Base-by-base conservation (phyloP, 2,888 invertebrate genomes). In the Drosophila kuntzei region DNA sequence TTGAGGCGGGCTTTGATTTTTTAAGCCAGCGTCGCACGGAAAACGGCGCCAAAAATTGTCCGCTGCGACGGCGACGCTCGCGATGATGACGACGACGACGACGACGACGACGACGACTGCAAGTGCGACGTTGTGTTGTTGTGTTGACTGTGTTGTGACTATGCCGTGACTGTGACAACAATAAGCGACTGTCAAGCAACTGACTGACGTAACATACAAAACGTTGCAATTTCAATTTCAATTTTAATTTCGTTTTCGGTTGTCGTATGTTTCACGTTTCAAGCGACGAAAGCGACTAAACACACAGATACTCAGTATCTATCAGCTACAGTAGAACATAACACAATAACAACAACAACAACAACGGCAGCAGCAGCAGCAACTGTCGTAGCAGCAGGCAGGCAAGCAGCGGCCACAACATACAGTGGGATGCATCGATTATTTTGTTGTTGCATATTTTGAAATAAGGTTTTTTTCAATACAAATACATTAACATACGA, bases 241-340 rank as follows among this genome's bases (percentile, higher is more conserved):
- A 66, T 69, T 77, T 75, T 58, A 67, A 73, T 78, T 76, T 82
- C 75, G 76, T 75, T 82, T 77, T 83, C 69, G 61, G 73, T 72
- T 68, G 70, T 88, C 87, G 86, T 74, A 90, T 90, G 89, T 90
- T 90, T 86, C 87, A 82, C 90, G 84, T 87, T 87, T 84, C 88
- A 90, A 86, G 90, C 90, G 80, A 90, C 89, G 79, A 83, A 90
- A 85, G 87, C 90, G 84, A 90, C 89, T 90, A 90, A 90, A 79
- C 88, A 87, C 72, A 83, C 79, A 72, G 79, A 76, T 70, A 87
- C 87, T 79, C 80, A 77, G 87, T 89, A 89, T 89, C 89, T 87
- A 84, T 85, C 79, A 76, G 84, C 69, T 70, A 87, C 87, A 79
- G 89, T 83, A 87, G 90, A 89, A 89, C 90, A 87, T 81, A 89